phyloP scores from a whole-genome alignment of 2,113 vertebrate species.

The Lethenteron camtschaticum region DNA sequence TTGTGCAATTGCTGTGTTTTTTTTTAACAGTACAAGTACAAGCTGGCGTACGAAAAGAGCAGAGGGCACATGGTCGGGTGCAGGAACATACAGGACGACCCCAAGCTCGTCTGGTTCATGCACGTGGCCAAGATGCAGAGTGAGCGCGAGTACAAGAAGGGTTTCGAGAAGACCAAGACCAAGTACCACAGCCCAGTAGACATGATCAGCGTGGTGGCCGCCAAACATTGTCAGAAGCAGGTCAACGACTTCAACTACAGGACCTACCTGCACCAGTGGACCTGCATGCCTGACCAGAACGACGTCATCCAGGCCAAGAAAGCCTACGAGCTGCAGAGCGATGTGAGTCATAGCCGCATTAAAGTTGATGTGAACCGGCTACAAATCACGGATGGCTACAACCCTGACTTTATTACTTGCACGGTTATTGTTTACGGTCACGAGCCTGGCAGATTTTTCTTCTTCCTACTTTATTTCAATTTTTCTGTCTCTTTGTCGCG shows the following conservation, averaged over 20 bases:
- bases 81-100: slow-evolving; percentile 49
- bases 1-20: slow-evolving; percentile 7
- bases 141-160: slow-evolving; percentile 73
- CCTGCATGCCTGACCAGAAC: slow-evolving; percentile 34
- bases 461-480: too few relatives aligned
- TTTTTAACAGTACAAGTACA: slow-evolving; percentile 46
- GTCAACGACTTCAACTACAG: slow-evolving; percentile 73
- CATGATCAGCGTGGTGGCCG: slow-evolving; percentile 63
- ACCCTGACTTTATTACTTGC: too few relatives aligned
- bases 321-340: slow-evolving; percentile 38
- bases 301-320: slow-evolving; percentile 28
- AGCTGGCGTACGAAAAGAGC: slow-evolving; percentile 39
- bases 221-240: slow-evolving; percentile 74
- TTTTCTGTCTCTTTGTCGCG: too few relatives aligned
- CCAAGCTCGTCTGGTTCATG: slow-evolving; percentile 60
- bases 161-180: slow-evolving; percentile 70
- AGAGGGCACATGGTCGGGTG: slow-evolving; percentile 67
- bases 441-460: too few relatives aligned
- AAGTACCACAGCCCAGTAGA: slow-evolving; percentile 61
- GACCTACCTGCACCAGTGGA: slow-evolving; percentile 56
- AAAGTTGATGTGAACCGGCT: too few relatives aligned
- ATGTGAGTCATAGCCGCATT: slow-evolving; percentile 17
- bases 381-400: too few relatives aligned
- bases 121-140: slow-evolving; percentile 83
- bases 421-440: too few relatives aligned